Evolutionary conservation across 1,140 invertebrate species (phyloP).

Genomic region (Macrobrachium nipponense): DNA sequence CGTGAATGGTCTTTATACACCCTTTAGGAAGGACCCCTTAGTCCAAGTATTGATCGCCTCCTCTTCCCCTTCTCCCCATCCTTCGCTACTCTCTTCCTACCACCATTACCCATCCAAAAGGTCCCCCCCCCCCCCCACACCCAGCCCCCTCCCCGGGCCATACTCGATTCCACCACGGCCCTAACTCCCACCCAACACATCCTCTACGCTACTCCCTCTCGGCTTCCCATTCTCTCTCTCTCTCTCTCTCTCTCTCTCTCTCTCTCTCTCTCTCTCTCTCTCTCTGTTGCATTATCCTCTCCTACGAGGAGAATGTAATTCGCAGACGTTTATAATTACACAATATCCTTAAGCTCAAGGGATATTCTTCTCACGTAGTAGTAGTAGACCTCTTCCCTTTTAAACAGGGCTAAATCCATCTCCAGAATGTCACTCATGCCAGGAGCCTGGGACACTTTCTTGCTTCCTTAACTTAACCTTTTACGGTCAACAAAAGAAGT

Average conservation of each 20-base stretch:
- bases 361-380: no score
- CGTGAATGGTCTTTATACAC: not conserved
- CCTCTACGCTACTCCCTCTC: not conserved
- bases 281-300: not conserved
- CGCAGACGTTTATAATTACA: no score
- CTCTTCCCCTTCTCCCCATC: constrained; percentile 1
- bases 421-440: no score
- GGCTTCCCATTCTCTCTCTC: not conserved
- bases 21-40: not conserved
- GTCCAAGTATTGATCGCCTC: constrained; percentile 1
- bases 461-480: no score
- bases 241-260: not conserved
- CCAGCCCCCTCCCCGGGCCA: not conserved
- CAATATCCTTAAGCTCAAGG: no score
- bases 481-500: no score
- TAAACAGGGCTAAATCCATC: no score
- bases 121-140: not conserved
- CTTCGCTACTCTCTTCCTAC: not conserved
- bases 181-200: not conserved
- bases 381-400: no score
- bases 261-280: constrained; percentile 20
- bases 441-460: no score
- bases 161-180: not conserved
- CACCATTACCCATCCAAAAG: not conserved
- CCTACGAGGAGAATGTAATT: no score